Percentiles rank a stretch among this genome's conserved stretches.
Evolutionary conservation across 1,140 invertebrate species (phyloP).

Genomic region (Aporrectodea caliginosa): DNA sequence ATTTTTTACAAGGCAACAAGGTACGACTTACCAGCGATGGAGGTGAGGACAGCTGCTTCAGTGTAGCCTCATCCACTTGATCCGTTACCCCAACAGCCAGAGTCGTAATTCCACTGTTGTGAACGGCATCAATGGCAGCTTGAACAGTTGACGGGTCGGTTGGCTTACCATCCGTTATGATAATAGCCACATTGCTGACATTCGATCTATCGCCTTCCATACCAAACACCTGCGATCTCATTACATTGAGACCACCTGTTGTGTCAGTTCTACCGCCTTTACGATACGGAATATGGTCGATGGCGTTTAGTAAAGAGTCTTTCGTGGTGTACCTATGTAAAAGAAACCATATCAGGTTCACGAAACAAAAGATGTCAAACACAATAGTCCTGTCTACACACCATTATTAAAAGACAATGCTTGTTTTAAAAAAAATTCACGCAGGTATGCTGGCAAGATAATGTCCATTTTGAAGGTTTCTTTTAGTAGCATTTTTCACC

Average conservation of each 20-base stretch:
- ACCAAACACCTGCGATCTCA: slow-evolving; percentile 23
- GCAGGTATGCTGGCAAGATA: too few species aligned
- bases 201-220: slow-evolving; percentile 23
- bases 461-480: too few species aligned
- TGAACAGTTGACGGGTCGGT: neutral
- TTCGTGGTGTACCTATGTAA: too few species aligned
- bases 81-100: slow-evolving; percentile 20
- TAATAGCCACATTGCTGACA: slow-evolving; percentile 18
- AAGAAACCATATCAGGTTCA: too few species aligned
- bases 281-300: slow-evolving; percentile 4
- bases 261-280: slow-evolving; percentile 26
- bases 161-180: slow-evolving; percentile 23
- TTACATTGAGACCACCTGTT: slow-evolving; percentile 15
- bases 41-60: slow-evolving; percentile 16
- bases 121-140: neutral
- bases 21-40: neutral
- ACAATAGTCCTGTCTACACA: too few species aligned
- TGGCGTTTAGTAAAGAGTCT: slow-evolving; percentile 19
- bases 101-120: neutral
- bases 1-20: too few species aligned
- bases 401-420: too few species aligned
- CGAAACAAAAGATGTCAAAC: too few species aligned
- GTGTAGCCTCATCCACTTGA: slow-evolving; percentile 8
- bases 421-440: too few species aligned
- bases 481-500: too few species aligned